phyloP scores from a whole-genome alignment of 1,140 invertebrate species.

The Anoplophora glabripennis region DNA sequence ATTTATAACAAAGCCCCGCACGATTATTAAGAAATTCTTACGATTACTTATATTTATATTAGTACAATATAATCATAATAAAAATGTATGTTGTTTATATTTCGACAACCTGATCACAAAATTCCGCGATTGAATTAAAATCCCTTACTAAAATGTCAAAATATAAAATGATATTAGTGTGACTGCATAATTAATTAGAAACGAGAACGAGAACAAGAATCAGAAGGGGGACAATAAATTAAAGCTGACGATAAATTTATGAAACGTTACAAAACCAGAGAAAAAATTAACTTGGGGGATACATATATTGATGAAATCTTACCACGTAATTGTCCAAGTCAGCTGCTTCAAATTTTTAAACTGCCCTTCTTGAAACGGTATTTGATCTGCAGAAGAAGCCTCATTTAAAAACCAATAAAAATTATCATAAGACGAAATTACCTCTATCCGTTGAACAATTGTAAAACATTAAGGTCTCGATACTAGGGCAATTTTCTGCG shows the following conservation, averaged over 20 bases:
- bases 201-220: too few relatives aligned
- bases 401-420: constrained; percentile 4
- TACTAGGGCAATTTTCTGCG: constrained; percentile 31
- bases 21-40: constrained; percentile 1
- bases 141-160: neutral
- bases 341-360: constrained; percentile 18
- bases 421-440: constrained; percentile 6
- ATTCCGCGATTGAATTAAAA: constrained; percentile 5
- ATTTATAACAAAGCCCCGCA: constrained; percentile 1
- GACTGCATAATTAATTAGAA: too few relatives aligned
- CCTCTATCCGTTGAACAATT: constrained; percentile 24
- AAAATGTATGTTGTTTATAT: constrained; percentile 7
- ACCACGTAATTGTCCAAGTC: constrained; percentile 23
- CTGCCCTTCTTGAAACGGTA: neutral
- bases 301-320: neutral
- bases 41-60: neutral
- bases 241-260: too few relatives aligned
- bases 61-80: constrained; percentile 3
- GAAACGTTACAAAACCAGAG: too few relatives aligned
- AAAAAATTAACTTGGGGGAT: too few relatives aligned
- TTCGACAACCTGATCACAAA: neutral
- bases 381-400: neutral
- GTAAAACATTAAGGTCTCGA: constrained; percentile 34
- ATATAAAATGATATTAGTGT: neutral
- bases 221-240: too few relatives aligned